Conservation (phyloP, 2,797 vertebrate genomes). For the Borostomias antarcticus region DNA sequence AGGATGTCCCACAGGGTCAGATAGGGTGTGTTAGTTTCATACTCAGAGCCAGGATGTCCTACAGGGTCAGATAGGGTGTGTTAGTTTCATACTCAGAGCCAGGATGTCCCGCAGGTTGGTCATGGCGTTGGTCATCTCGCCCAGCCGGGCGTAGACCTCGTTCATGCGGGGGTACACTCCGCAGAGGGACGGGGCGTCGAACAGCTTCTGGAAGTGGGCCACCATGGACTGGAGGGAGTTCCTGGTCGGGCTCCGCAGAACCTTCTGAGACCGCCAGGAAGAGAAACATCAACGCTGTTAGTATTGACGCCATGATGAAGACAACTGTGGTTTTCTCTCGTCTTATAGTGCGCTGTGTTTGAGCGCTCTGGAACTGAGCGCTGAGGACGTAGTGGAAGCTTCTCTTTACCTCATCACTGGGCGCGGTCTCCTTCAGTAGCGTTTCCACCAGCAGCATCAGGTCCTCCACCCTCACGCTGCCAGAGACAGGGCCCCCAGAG, state of each 20-base stretch:
- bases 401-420: constrained; percentile 40
- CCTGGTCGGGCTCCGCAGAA: constrained; percentile 67
- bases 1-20: too few relatives aligned
- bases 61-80: too few relatives aligned
- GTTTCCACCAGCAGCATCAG: constrained; percentile 82
- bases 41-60: background rate
- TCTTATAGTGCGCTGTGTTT: background rate
- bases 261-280: constrained; percentile 59
- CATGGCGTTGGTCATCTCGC: constrained; percentile 85
- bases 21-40: background rate
- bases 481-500: too few relatives aligned
- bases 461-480: constrained; percentile 78
- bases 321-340: background rate
- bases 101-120: constrained; percentile 83
- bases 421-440: constrained; percentile 79
- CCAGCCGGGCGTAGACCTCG: constrained; percentile 85
- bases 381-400: background rate
- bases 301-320: background rate
- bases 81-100: constrained; percentile 71
- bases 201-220: constrained; percentile 89
- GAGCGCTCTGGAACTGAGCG: background rate
- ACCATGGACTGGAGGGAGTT: constrained; percentile 81
- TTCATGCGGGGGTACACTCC: constrained; percentile 90
- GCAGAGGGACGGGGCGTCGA: constrained; percentile 81
- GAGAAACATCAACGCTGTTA: constrained; percentile 15